A percentile compares a stretch with the other conserved stretches of the same genome.
These are phyloP conservation scores for Eupeodes luniger DNA, from an alignment of 2,888 invertebrate species.

Conservation along the genomic window DNA sequence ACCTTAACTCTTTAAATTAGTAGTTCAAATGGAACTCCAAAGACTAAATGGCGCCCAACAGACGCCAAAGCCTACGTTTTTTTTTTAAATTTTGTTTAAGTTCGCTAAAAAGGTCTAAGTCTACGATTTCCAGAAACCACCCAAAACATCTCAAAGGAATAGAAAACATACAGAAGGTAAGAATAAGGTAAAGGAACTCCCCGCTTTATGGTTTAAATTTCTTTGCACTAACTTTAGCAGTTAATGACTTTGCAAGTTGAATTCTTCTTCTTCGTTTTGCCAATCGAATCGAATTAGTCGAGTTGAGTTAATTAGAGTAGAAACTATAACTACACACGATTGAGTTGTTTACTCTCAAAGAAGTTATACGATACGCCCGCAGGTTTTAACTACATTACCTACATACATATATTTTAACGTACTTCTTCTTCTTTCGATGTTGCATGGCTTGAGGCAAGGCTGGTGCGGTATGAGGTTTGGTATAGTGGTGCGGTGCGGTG, in stretches of 20 bases:
- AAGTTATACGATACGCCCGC: slow-evolving; percentile 56
- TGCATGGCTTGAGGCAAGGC: not conserved
- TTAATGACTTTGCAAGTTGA: slow-evolving; percentile 36
- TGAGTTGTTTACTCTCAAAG: slow-evolving; percentile 68
- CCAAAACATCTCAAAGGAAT: not conserved
- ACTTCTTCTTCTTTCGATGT: not conserved
- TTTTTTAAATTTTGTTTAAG: not conserved
- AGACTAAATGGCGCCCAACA: not conserved
- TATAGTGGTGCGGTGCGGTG: not conserved
- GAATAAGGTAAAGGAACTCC: not conserved
- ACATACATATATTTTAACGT: not conserved
- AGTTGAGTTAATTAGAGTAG: slow-evolving; percentile 70
- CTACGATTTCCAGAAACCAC: not conserved
- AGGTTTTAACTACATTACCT: slow-evolving; percentile 33
- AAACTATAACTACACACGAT: slow-evolving; percentile 65
- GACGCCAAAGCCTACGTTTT: not conserved
- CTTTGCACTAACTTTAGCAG: not conserved
- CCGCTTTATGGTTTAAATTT: slow-evolving; percentile 2
- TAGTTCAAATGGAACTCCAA: too few species aligned
- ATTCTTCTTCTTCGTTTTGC: slow-evolving; percentile 41
- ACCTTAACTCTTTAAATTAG: too few species aligned
- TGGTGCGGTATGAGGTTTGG: too few species aligned
- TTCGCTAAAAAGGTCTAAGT: not conserved
- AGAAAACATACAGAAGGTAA: not conserved
- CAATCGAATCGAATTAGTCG: slow-evolving; percentile 62